phyloP scores from a whole-genome alignment of 2,888 invertebrate species.

The Oasisia sp. region DNA sequence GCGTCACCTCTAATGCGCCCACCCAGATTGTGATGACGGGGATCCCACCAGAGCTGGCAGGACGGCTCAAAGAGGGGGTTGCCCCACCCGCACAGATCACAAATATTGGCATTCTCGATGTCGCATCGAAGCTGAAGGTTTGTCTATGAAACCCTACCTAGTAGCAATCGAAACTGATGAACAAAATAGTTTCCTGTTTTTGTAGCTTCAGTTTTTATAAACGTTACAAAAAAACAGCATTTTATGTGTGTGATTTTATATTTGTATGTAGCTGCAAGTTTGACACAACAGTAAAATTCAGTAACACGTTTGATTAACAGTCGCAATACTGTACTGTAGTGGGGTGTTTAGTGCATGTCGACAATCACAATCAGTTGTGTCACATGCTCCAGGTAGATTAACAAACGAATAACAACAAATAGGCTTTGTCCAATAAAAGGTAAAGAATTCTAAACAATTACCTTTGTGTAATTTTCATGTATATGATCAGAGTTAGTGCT shows the following conservation, averaged over 20 bases:
- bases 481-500: no score
- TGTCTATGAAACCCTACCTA: conserved; percentile 29
- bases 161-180: neutral
- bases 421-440: no score
- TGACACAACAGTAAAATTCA: neutral
- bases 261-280: neutral
- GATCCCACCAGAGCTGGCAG: conserved; percentile 25
- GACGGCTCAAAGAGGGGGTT: conserved; percentile 31
- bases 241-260: neutral
- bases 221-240: neutral
- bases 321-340: no score
- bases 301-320: no score
- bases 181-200: neutral
- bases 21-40: neutral
- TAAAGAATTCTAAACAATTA: no score
- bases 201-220: neutral
- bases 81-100: conserved; percentile 24
- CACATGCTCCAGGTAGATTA: no score
- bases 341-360: no score
- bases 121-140: conserved; percentile 56
- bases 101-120: conserved; percentile 41
- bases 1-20: neutral
- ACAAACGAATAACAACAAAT: no score
- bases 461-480: no score
- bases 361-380: no score